Evolutionary conservation across 2,113 vertebrate species (phyloP), one percentile per base, ranked within the genome.

Genomic region (Chrysemys picta): DNA sequence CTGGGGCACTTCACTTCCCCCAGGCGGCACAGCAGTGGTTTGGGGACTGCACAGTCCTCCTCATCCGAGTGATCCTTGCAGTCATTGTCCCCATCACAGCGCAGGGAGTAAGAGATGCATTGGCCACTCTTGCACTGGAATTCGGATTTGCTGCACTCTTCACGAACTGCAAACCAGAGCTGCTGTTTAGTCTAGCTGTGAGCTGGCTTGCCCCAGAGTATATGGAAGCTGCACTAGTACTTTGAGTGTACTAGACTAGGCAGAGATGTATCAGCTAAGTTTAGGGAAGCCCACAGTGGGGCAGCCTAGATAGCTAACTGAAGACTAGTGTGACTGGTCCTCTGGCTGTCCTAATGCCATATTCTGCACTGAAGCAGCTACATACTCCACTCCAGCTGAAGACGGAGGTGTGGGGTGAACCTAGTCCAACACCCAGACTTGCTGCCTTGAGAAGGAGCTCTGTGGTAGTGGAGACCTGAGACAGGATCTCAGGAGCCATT

Each of bases 1-100:
- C 50, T 65, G 0, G 89, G 96, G 92, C 99, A 99, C 0, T 22
- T 97, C 45, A 98, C 95, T 85, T 98, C 98, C 0, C 97, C 88
- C 0, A 81, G 38, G 2, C 85, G 95, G 94, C 99, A 99, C 35
- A 81, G 95, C 0, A 98, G 97, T 0, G 98, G 98, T 75, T 87
- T 98, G 25, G 96, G 80, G 12, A 89, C 2, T 0, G 97, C 13
- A 7, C 99, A 99, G 90, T 95, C 96, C 56, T 95, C 95, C 94
- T 99, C 99, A 75, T 99, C 99, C 0, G 99, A 99, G 59, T 90
- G 98, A 0, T 99, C 99, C 3, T 49, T 90, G 94, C 99, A 99
- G 97, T 99, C 99, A 0, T 84, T 95, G 59, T 99, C 98, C 2
- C 99, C 99, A 2, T 99, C 99, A 0, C 99, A 99, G 57, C 21